These are phyloP conservation scores for Ptyas mucosa DNA, from an alignment of 2,113 vertebrate species.

Conservation along the genomic window DNA sequence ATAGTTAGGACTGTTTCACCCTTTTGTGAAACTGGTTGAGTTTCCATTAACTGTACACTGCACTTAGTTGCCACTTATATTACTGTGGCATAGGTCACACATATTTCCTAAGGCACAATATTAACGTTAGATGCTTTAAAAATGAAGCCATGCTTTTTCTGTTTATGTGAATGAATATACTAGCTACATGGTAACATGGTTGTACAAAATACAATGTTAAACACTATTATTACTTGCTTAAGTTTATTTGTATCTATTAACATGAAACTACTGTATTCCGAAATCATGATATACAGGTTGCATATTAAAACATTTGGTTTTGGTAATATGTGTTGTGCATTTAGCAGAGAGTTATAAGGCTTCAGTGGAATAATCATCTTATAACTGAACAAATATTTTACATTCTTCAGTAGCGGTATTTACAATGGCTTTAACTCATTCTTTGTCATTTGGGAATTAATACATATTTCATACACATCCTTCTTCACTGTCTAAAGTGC, in stretches of 20 bases:
- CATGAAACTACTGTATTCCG: constrained; percentile 37
- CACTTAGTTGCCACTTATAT: constrained; percentile 43
- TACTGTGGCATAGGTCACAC: constrained; percentile 62
- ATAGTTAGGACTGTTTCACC: constrained; percentile 64
- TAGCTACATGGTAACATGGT: constrained; percentile 70
- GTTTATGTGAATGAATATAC: constrained; percentile 58
- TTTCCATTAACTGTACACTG: constrained; percentile 38
- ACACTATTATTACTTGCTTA: constrained; percentile 63
- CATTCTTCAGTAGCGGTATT: constrained; percentile 63
- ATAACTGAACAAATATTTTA: constrained; percentile 70
- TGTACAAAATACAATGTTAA: constrained; percentile 73
- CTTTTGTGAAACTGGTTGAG: constrained; percentile 48
- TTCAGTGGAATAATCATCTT: constrained; percentile 67
- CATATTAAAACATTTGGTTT: constrained; percentile 52
- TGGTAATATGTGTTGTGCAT: constrained; percentile 65
- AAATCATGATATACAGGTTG: constrained; percentile 53
- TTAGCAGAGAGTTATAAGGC: constrained; percentile 72
- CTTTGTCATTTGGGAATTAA: constrained; percentile 50
- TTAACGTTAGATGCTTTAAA: constrained; percentile 64
- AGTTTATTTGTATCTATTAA: constrained; percentile 46
- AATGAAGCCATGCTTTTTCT: constrained; percentile 78
- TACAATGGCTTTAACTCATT: constrained; percentile 58
- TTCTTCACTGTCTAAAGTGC: constrained; percentile 66
- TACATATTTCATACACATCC: constrained; percentile 44
- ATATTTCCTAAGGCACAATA: constrained; percentile 85